A percentile compares a stretch with the other conserved stretches of the same genome.
phyloP scores from a whole-genome alignment of 2,888 invertebrate species.

The Tipula helvola region DNA sequence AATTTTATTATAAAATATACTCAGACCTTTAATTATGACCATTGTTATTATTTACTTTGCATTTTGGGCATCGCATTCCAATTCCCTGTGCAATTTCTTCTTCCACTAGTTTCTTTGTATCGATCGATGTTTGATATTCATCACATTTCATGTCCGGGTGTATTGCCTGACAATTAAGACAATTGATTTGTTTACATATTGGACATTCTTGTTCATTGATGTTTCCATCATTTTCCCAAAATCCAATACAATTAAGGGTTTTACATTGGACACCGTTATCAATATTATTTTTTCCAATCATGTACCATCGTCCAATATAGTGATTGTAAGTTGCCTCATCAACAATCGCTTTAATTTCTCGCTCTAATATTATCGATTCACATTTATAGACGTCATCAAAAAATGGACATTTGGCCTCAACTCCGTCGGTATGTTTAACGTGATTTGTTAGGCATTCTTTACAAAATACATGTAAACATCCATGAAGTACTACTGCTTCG shows the following conservation, averaged over 20 bases:
- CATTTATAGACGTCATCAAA: background rate
- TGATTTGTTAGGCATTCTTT: background rate
- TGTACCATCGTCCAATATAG: background rate
- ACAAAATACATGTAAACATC: constrained; percentile 11
- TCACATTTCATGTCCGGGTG: background rate
- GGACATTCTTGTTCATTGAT: constrained; percentile 73
- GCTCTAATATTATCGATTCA: background rate
- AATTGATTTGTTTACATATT: constrained; percentile 65
- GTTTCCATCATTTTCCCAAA: constrained; percentile 80
- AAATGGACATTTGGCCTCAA: constrained; percentile 5
- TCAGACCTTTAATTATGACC: background rate
- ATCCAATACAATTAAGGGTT: constrained; percentile 74
- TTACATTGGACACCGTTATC: constrained; percentile 79
- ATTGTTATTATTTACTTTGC: background rate
- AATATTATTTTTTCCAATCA: constrained; percentile 64
- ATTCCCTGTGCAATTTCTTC: background rate
- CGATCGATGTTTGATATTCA: background rate
- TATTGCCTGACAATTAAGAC: constrained; percentile 59
- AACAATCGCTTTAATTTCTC: constrained; percentile 8
- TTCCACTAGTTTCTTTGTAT: background rate
- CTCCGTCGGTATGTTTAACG: background rate
- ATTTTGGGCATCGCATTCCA: constrained; percentile 1
- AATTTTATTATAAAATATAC: background rate
- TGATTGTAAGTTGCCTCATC: background rate
- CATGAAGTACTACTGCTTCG: constrained; percentile 5